Base-by-base conservation (phyloP, 2,113 vertebrate genomes). In the Okapia johnstoni region DNA sequence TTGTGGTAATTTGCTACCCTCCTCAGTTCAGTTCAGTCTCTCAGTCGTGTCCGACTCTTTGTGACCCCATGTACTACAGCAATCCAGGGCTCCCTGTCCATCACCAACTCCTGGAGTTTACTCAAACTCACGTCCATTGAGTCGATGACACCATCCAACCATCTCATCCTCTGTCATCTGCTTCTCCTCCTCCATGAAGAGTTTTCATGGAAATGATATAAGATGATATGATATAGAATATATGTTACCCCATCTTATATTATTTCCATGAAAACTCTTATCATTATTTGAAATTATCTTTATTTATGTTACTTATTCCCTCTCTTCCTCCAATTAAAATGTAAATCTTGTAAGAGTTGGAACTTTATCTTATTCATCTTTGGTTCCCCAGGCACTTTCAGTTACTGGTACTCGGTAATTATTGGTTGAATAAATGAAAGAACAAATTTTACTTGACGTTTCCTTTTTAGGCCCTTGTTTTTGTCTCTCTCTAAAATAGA, bases 401-500 rank as follows among this genome's bases (percentile, higher is more conserved):
- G 5, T 17, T 54, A 48, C 30, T 84, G 11, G 40, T 36, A 25
- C 33, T 76, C 19, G 80, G 40, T 85, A 81, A 70, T 77, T 60
- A 91, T 55, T 58, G 79, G 5, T 66, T 66, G 26, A 66, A 61
- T 60, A 63, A 60, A n/a, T 63, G 21, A 63, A 61, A 63, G 26
- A 93, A 95, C 19, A 25, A 54, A 93, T 70, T 94, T 94, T 88
- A 40, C 40, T 89, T 55, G 12, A 28, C n/a, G 17, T 57, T 88
- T 93, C 92, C 15, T 93, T n/a, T 54, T 26, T 52, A 73, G n/a
- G 2, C 61, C 6, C 21, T 94, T 94, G 46, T 88, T 97, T 83
- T 80, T 87, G 54, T 96, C 8, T 58, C 36, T 94, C 2, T 28
- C 54, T 90, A 43, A 83, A 96, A 66, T 17, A 97, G 73, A 89